Evolutionary conservation across 2,113 vertebrate genomes (phyloP), one percentile per base, ranked within the genome.

Genomic region (Solea solea): DNA sequence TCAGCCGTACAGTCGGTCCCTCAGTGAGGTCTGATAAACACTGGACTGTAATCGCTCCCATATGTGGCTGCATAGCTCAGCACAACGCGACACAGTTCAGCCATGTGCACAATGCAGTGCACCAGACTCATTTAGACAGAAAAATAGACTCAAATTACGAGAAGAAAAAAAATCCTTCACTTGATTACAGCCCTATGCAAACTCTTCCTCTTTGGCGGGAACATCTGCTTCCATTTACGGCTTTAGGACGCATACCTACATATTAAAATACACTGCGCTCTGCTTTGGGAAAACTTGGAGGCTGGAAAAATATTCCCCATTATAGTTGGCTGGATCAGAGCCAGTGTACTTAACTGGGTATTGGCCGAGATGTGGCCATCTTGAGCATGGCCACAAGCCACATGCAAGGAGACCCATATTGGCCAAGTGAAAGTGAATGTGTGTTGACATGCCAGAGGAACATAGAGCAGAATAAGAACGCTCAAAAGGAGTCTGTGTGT

Each of bases 141-240:
- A 82, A 91, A 89, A 91, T 75, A 83, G 81, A 84, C 65, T 82
- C 77, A 86, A 92, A 92, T 91, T 88, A 88, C 88, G 5, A 13
- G 14, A 13, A 13, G 45, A 85, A 66, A 39, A 52, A 76, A 80
- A 74, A 65, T 42, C 74, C 59, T 54, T 78, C 9, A 2, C 82
- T 88, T 93, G 89, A 94, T 93, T 92, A 91, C 88, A 91, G 87
- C 88, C 80, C 88, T 88, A 63, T 90, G 86, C 91, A 92, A 92
- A 91, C 88, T 88, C 85, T 87, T 68, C 61, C 78, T 89, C 76
- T 67, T 51, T 44, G 42, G 58, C 79, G 72, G 46, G 48, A 69
- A 90, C 93, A 94, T 93, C 91, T 94, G 94, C 87, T 94, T 93
- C 92, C 91, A 93, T 94, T 94, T 94, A 94, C 76, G 87, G 71